Conservation (phyloP, 1,140 invertebrate genomes). For the Cherax destructor region DNA sequence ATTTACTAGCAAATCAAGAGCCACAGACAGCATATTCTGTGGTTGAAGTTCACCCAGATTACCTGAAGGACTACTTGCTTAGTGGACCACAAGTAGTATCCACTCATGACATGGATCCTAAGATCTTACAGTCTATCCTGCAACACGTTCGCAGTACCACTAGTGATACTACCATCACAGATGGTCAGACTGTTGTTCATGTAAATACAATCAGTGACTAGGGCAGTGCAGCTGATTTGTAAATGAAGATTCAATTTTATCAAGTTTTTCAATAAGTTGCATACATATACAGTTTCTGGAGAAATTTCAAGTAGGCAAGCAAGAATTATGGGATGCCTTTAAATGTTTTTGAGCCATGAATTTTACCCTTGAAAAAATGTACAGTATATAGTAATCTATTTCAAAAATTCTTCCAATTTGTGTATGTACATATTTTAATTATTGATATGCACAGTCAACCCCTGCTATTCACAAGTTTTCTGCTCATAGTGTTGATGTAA, state of each 20-base stretch:
- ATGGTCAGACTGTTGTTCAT: conserved; percentile 45
- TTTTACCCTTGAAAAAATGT: too few species aligned
- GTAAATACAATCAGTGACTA: conserved; percentile 46
- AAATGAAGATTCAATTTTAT: neutral
- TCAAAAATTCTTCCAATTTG: too few species aligned
- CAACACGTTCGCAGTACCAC: conserved; percentile 39
- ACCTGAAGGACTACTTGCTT: conserved; percentile 56
- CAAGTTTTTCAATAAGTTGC: neutral
- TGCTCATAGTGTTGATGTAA: too few species aligned
- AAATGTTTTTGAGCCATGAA: neutral
- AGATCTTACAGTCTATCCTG: conserved; percentile 56
- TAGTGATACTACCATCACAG: conserved; percentile 19
- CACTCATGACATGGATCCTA: conserved; percentile 59
- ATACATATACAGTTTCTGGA: neutral
- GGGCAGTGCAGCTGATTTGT: neutral
- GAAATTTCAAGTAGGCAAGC: neutral
- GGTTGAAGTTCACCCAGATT: conserved; percentile 62
- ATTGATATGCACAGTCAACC: too few species aligned
- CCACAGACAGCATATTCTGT: conserved; percentile 54
- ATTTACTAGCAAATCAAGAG: conserved; percentile 38
- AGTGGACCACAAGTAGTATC: conserved; percentile 47
- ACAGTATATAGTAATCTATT: too few species aligned
- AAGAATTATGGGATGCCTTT: neutral
- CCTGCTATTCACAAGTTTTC: too few species aligned
- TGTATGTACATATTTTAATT: too few species aligned